Conservation (phyloP, 2,888 invertebrate species). For the Chironomus riparius region DNA sequence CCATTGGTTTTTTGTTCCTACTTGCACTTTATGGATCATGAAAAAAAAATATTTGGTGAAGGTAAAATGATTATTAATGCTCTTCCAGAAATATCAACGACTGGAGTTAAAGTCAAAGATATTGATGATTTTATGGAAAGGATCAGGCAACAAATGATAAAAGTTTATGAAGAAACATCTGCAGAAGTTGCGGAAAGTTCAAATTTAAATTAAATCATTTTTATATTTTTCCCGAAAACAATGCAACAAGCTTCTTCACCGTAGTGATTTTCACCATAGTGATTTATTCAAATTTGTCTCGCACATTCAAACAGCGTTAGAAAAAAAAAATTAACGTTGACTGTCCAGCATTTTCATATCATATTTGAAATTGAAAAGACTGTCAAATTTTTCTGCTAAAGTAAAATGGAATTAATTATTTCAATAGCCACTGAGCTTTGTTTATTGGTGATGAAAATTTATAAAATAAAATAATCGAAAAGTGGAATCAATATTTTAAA, state of each 20-base stretch:
- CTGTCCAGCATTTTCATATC: neutral
- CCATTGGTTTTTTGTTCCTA: constrained; percentile 88
- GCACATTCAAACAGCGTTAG: too few species aligned
- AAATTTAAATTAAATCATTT: too few species aligned
- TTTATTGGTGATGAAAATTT: neutral
- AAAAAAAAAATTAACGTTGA: neutral
- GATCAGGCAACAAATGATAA: constrained; percentile 55
- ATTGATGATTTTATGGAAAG: constrained; percentile 59
- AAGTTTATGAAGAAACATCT: neutral
- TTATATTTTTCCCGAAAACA: too few species aligned
- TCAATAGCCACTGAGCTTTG: neutral
- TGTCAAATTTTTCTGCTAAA: too few species aligned
- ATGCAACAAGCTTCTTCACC: too few species aligned
- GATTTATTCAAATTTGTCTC: neutral
- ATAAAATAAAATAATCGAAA: neutral
- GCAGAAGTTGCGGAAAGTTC: neutral
- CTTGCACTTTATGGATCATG: constrained; percentile 61
- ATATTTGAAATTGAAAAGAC: too few species aligned
- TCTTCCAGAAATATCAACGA: constrained; percentile 66
- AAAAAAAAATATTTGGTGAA: constrained; percentile 62
- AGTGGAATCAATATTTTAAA: neutral
- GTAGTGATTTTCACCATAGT: too few species aligned
- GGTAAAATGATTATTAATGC: constrained; percentile 70
- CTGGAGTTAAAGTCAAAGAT: constrained; percentile 59
- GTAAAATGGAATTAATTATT: neutral